Evolutionary conservation across 2,113 vertebrate genomes (phyloP).

Genomic region (Ochotona princeps): DNA sequence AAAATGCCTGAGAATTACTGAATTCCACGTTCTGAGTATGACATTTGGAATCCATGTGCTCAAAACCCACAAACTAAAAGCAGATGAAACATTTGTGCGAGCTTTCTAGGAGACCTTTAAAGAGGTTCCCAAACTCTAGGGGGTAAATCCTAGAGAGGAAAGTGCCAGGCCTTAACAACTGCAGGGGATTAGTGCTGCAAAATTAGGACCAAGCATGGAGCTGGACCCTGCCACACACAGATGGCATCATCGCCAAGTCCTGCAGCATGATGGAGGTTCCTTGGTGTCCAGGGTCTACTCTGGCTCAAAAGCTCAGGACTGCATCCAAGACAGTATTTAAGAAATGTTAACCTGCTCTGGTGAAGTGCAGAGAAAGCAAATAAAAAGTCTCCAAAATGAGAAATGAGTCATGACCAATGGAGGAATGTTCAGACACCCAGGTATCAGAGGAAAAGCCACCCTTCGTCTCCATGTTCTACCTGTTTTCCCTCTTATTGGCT

Average conservation of each 20-base stretch:
- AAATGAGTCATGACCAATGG: neutral
- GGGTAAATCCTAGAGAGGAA: slow-evolving; percentile 23
- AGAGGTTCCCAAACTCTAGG: slow-evolving; percentile 53
- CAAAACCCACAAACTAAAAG: slow-evolving; percentile 72
- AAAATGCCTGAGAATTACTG: slow-evolving; percentile 70
- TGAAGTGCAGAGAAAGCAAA: neutral
- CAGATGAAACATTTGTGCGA: slow-evolving; percentile 66
- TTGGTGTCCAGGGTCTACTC: neutral
- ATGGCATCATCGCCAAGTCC: neutral
- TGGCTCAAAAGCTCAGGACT: neutral
- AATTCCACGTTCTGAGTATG: slow-evolving; percentile 67
- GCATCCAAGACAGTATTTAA: neutral
- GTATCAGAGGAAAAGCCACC: neutral
- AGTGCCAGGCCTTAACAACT: slow-evolving; percentile 34
- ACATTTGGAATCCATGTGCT: slow-evolving; percentile 75
- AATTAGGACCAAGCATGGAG: neutral
- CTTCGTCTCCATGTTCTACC: neutral
- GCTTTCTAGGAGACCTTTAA: slow-evolving; percentile 61
- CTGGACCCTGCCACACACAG: neutral
- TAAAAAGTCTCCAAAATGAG: neutral
- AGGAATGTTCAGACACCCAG: neutral
- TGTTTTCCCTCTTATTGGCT: neutral
- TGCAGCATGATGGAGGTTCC: neutral
- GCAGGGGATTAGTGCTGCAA: neutral
- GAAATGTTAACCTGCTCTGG: neutral